Conservation (phyloP, 2,888 invertebrate species). For the Cenopis cana region DNA sequence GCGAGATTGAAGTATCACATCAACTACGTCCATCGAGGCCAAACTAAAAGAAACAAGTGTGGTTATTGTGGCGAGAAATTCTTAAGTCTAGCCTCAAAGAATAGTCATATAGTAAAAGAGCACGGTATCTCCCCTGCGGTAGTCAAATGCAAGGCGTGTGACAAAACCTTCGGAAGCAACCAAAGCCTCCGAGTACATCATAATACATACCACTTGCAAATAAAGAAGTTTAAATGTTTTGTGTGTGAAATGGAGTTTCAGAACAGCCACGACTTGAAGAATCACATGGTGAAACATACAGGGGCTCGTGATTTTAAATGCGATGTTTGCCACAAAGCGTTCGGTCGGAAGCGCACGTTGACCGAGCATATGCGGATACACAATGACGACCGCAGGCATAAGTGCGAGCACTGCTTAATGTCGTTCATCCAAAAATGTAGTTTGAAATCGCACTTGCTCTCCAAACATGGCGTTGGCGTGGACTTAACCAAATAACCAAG, state of each 20-base stretch:
- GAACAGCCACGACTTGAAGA: conserved; percentile 59
- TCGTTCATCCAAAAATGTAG: conserved; percentile 31
- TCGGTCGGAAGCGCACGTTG: conserved; percentile 49
- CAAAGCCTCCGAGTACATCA: conserved; percentile 60
- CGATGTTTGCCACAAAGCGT: conserved; percentile 60
- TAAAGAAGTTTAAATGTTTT: conserved; percentile 47
- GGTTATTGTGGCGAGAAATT: conserved; percentile 44
- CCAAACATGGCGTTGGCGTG: conserved; percentile 26
- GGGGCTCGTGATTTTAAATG: conserved; percentile 64
- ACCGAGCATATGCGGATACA: conserved; percentile 53
- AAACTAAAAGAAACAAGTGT: conserved; percentile 43
- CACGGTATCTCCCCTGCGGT: conserved; percentile 53
- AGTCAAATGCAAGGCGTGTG: conserved; percentile 59
- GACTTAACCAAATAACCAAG: neutral
- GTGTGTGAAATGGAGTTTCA: conserved; percentile 61
- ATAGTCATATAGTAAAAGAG: conserved; percentile 33
- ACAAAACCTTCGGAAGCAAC: conserved; percentile 59
- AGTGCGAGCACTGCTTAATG: conserved; percentile 27
- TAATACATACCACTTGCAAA: conserved; percentile 44
- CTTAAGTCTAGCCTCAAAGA: conserved; percentile 33
- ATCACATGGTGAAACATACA: conserved; percentile 67
- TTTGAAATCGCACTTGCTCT: conserved; percentile 25
- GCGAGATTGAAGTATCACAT: conserved; percentile 58
- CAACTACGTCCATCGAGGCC: conserved; percentile 51
- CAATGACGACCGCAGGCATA: conserved; percentile 43